A percentile compares a stretch with the other conserved stretches of the same genome.
Evolutionary conservation across 2,888 invertebrate species (phyloP).

Genomic region (Tiliacea aurago): DNA sequence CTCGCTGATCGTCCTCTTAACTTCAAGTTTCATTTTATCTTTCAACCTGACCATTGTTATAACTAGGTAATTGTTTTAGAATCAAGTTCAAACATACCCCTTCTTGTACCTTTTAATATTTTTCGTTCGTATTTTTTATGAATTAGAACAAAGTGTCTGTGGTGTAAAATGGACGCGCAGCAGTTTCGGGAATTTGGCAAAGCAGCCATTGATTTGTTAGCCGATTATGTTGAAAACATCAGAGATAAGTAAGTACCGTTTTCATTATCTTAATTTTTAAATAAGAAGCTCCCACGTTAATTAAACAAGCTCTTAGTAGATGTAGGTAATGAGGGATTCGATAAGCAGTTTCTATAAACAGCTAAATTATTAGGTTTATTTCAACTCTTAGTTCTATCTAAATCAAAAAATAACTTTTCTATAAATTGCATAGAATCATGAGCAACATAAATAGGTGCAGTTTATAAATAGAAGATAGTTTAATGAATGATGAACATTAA

Average conservation of each 20-base stretch:
- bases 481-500: neutral
- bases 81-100: slow-evolving; percentile 18
- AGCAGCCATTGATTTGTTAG: slow-evolving; percentile 96
- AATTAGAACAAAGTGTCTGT: slow-evolving; percentile 64
- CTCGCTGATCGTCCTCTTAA: slow-evolving; percentile 80
- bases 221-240: slow-evolving; percentile 96
- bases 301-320: neutral
- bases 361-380: neutral
- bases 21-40: slow-evolving; percentile 68
- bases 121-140: slow-evolving; percentile 40
- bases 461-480: neutral
- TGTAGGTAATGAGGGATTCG: neutral
- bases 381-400: neutral
- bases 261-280: neutral
- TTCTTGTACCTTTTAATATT: neutral
- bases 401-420: neutral
- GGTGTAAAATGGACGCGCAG: slow-evolving; percentile 92
- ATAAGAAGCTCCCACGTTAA: neutral
- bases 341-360: neutral
- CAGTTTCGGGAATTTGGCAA: slow-evolving; percentile 96
- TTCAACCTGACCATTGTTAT: slow-evolving; percentile 17
- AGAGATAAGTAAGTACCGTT: slow-evolving; percentile 92
- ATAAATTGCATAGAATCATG: neutral
- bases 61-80: slow-evolving; percentile 17
- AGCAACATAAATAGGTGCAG: neutral